These are phyloP conservation scores for Centroberyx gerrardi DNA, from an alignment of 2,797 vertebrate species.

Conservation along the genomic window DNA sequence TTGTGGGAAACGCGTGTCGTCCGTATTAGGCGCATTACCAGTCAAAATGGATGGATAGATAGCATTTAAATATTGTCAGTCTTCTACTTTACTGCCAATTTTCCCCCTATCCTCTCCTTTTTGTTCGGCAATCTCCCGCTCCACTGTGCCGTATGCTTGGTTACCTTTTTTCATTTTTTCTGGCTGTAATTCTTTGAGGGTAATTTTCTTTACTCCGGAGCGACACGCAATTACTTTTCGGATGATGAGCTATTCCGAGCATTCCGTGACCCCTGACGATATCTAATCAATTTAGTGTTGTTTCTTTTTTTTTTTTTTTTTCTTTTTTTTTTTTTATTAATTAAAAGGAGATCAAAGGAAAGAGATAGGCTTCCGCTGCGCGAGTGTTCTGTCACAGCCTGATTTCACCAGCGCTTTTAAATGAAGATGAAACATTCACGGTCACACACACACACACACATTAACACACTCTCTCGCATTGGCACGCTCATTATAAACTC, in stretches of 20 bases:
- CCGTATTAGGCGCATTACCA: background rate
- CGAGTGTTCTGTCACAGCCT: background rate
- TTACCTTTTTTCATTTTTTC: constrained; percentile 18
- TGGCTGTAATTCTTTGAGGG: background rate
- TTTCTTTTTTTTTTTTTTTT: constrained; percentile 30
- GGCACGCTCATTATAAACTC: constrained; percentile 31
- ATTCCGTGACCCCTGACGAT: constrained; percentile 42
- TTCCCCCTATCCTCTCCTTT: background rate
- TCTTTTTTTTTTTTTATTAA: constrained; percentile 49
- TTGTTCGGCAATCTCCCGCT: background rate
- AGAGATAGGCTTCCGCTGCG: constrained; percentile 42
- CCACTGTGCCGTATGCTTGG: background rate
- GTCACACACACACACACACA: constrained; percentile 32
- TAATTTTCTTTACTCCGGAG: constrained; percentile 27
- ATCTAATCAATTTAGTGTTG: constrained; percentile 55
- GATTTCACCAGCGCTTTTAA: constrained; percentile 45
- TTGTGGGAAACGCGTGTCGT: constrained; percentile 6
- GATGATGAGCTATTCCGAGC: constrained; percentile 50
- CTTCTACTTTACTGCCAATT: background rate
- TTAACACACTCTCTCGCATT: background rate
- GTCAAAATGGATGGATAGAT: constrained; percentile 11
- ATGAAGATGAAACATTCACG: constrained; percentile 48
- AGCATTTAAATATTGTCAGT: constrained; percentile 26
- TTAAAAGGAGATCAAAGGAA: constrained; percentile 65
- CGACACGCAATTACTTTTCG: constrained; percentile 32